phyloP scores from a whole-genome alignment of 2,888 invertebrate species.

The Hirtodrosophila alboralis region DNA sequence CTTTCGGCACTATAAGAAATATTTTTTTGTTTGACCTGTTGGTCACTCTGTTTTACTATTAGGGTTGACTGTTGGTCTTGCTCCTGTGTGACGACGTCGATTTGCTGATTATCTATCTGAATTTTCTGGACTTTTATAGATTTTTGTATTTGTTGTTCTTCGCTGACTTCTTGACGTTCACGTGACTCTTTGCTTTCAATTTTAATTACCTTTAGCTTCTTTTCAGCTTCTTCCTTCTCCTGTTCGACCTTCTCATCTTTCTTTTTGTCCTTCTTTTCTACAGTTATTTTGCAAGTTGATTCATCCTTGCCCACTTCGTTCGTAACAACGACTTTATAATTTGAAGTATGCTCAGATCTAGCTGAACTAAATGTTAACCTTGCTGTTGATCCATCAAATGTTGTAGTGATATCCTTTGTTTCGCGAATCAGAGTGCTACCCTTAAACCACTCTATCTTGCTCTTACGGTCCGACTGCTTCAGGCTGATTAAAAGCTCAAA shows the following conservation, averaged over 20 bases:
- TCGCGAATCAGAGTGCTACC: constrained; percentile 91
- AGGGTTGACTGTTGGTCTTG: constrained; percentile 21
- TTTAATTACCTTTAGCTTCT: constrained; percentile 84
- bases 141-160: constrained; percentile 5
- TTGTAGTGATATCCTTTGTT: constrained; percentile 90
- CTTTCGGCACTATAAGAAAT: constrained; percentile 14
- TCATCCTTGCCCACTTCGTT: constrained; percentile 97
- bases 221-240: constrained; percentile 84
- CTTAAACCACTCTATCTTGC: constrained; percentile 94
- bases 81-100: not conserved
- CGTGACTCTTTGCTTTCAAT: constrained; percentile 9
- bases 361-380: constrained; percentile 91
- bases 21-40: constrained; percentile 12
- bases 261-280: constrained; percentile 86
- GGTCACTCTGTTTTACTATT: constrained; percentile 1
- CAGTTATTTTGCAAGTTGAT: constrained; percentile 92
- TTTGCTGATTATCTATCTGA: constrained; percentile 18
- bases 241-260: constrained; percentile 85
- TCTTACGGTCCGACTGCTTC: constrained; percentile 90
- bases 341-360: constrained; percentile 90
- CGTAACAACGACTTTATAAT: constrained; percentile 93
- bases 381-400: constrained; percentile 93
- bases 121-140: constrained; percentile 19
- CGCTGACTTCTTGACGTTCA: constrained; percentile 7
- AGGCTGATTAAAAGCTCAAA: constrained; percentile 91